Conservation (phyloP, 1,140 invertebrate species). For the Drosophila gunungcola region DNA sequence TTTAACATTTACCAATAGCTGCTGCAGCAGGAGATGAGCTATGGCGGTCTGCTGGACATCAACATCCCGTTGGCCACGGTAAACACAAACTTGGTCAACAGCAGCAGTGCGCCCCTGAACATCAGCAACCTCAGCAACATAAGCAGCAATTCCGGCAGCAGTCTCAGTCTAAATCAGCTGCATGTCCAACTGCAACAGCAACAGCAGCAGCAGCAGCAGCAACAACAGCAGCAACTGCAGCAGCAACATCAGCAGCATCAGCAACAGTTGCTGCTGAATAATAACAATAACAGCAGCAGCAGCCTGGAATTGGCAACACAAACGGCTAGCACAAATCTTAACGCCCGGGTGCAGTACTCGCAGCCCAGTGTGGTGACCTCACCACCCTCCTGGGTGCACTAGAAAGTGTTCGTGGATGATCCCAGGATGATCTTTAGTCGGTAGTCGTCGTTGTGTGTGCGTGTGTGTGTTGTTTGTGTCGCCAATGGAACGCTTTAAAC, state of each 20-base stretch:
- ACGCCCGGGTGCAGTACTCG: constrained; percentile 79
- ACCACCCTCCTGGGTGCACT: constrained; percentile 89
- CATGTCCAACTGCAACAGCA: constrained; percentile 65
- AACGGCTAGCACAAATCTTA: constrained; percentile 68
- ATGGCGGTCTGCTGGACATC: constrained; percentile 97
- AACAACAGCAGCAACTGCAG: constrained; percentile 54
- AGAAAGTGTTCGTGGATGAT: constrained; percentile 45
- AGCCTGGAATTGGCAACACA: constrained; percentile 72
- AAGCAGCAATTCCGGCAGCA: constrained; percentile 50
- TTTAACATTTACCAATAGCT: constrained; percentile 85
- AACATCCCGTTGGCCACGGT: constrained; percentile 89
- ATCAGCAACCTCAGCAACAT: constrained; percentile 59
- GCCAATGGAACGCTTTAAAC: constrained; percentile 64
- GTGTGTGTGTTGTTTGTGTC: constrained; percentile 38
- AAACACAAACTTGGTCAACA: constrained; percentile 63
- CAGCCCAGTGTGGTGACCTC: constrained; percentile 86
- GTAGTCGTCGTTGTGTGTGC: constrained; percentile 16
- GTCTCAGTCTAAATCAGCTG: constrained; percentile 49
- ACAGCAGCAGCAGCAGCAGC: constrained; percentile 67
- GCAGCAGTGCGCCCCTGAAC: constrained; percentile 50
- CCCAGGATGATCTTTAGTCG: constrained; percentile 13
- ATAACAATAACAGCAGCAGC: constrained; percentile 71
- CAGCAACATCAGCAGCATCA: constrained; percentile 65
- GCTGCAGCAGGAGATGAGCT: constrained; percentile 96
- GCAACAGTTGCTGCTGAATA: constrained; percentile 67